Conservation (phyloP, 2,888 invertebrate species). For the Athalia rosae region DNA sequence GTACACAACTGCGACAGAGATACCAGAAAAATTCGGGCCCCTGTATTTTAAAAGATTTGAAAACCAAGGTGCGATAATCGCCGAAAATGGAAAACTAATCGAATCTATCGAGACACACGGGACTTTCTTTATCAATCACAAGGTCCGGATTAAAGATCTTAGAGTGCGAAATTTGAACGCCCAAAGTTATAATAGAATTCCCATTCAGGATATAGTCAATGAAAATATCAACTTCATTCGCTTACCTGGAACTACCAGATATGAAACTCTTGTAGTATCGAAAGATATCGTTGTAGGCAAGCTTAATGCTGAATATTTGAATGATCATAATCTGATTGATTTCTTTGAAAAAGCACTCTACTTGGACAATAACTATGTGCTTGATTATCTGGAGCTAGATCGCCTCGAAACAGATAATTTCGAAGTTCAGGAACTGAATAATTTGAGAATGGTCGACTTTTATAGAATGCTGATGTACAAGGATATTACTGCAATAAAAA, state of each 20-base stretch:
- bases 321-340: not conserved
- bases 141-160: slow-evolving; percentile 53
- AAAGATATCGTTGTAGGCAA: slow-evolving; percentile 52
- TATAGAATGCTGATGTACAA: slow-evolving; percentile 37
- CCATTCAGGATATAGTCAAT: slow-evolving; percentile 47
- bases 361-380: slow-evolving; percentile 46
- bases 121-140: slow-evolving; percentile 48
- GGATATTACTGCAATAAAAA: slow-evolving; percentile 24
- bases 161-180: slow-evolving; percentile 53
- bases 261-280: slow-evolving; percentile 51
- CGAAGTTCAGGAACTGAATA: slow-evolving; percentile 47
- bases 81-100: slow-evolving; percentile 19
- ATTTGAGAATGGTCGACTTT: slow-evolving; percentile 50
- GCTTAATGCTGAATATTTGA: slow-evolving; percentile 43
- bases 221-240: slow-evolving; percentile 8
- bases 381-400: slow-evolving; percentile 42
- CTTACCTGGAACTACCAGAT: slow-evolving; percentile 44
- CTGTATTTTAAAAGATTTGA: slow-evolving; percentile 58
- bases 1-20: slow-evolving; percentile 55
- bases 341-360: slow-evolving; percentile 47
- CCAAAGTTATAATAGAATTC: slow-evolving; percentile 60
- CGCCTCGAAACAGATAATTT: slow-evolving; percentile 45
- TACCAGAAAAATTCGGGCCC: slow-evolving; percentile 52
- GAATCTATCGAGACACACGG: slow-evolving; percentile 37
- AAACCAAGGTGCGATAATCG: slow-evolving; percentile 50